Percentiles rank a stretch among this genome's conserved stretches.
phyloP scores from a whole-genome alignment of 2,888 invertebrate species.

The Tuberolachnus salignus region DNA sequence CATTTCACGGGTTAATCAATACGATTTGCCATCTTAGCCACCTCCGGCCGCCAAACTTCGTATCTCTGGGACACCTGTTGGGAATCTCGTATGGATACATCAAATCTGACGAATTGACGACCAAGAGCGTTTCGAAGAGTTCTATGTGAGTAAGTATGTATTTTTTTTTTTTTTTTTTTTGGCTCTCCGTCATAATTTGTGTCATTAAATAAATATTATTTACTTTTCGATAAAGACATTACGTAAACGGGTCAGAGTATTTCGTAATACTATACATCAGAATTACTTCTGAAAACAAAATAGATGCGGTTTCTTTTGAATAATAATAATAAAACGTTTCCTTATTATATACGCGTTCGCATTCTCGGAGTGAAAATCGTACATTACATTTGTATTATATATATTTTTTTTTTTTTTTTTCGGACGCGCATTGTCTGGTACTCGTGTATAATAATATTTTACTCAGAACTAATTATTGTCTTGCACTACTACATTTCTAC shows the following conservation, averaged over 20 bases:
- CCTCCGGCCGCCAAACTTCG: too few species aligned
- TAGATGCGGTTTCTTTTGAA: slow-evolving; percentile 9
- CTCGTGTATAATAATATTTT: neutral
- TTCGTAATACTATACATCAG: neutral
- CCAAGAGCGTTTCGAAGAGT: too few species aligned
- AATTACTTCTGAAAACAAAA: neutral
- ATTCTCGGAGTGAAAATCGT: slow-evolving; percentile 51
- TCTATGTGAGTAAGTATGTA: too few species aligned
- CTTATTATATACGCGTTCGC: slow-evolving; percentile 22
- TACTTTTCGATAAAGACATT: neutral
- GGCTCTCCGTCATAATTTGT: too few species aligned
- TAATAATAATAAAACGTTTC: neutral
- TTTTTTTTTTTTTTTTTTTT: too few species aligned
- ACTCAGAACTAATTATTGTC: slow-evolving; percentile 22
- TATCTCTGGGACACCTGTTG: too few species aligned
- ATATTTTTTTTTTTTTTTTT: slow-evolving; percentile 25
- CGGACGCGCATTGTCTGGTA: neutral
- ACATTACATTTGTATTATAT: neutral
- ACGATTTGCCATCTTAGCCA: too few species aligned
- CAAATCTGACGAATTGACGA: too few species aligned
- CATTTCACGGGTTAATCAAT: too few species aligned
- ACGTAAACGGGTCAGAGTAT: neutral
- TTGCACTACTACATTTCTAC: slow-evolving; percentile 18
- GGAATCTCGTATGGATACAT: too few species aligned
- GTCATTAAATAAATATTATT: too few species aligned